Conservation (phyloP, 1,140 invertebrate genomes). For the Trialeurodes vaporariorum region DNA sequence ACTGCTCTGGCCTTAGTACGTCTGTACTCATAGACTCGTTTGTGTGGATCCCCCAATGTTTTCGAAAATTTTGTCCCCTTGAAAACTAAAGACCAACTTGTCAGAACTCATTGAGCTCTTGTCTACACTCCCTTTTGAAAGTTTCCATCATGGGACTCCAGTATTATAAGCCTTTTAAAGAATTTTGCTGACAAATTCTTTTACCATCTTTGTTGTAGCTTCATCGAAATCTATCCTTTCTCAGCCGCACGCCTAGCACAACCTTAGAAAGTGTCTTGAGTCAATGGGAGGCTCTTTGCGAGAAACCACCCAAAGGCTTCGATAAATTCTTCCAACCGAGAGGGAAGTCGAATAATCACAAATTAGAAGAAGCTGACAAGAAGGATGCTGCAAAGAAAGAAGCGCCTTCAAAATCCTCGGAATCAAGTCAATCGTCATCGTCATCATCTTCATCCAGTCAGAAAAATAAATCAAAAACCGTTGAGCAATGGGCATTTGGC, state of each 20-base stretch:
- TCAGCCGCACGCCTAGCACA: conserved; percentile 19
- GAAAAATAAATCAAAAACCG: conserved; percentile 7
- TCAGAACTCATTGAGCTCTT: no score
- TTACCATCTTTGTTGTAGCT: conserved; percentile 23
- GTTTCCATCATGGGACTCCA: no score
- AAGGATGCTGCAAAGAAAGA: conserved; percentile 11
- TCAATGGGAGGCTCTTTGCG: conserved; percentile 45
- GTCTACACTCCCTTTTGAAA: no score
- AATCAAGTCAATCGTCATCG: conserved; percentile 1
- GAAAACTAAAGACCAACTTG: no score
- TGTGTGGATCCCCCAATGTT: no score
- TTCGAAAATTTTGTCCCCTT: no score
- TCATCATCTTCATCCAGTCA: not conserved
- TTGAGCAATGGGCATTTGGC: conserved; percentile 21
- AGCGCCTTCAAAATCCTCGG: conserved; percentile 6
- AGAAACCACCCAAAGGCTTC: conserved; percentile 77
- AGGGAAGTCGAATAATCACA: conserved; percentile 29
- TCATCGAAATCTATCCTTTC: conserved; percentile 20
- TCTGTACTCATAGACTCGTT: no score
- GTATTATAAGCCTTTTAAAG: no score
- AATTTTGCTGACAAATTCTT: conserved; percentile 11
- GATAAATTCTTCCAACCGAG: conserved; percentile 73
- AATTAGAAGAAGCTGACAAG: conserved; percentile 31
- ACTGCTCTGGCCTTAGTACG: no score
- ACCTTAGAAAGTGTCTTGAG: conserved; percentile 36